Evolutionary conservation across 2,113 vertebrate genomes (phyloP).

Genomic region (Tachysurus fulvidraco): DNA sequence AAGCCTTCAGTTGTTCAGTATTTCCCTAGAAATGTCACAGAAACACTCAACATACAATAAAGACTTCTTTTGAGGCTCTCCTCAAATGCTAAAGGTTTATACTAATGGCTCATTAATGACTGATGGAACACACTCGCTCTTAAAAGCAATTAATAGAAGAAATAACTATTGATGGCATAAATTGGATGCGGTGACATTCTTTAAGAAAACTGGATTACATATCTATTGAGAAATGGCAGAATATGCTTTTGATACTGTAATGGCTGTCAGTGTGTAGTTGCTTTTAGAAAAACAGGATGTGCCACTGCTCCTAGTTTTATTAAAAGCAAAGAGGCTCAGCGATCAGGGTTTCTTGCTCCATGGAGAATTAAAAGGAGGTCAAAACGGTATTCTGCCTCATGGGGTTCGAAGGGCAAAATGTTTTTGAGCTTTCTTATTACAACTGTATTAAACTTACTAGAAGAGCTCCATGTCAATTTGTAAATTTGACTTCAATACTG

Average conservation of each 20-base stretch:
- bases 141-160: conserved; percentile 24
- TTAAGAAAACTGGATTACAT: conserved; percentile 1
- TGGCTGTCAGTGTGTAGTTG: background rate
- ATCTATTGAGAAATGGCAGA: conserved; percentile 30
- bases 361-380: background rate
- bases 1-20: background rate
- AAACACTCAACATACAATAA: background rate
- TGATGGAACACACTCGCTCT: conserved; percentile 17
- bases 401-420: background rate
- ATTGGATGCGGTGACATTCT: background rate
- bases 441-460: background rate
- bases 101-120: conserved; percentile 26
- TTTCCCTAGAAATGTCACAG: conserved; percentile 13
- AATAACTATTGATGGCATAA: conserved; percentile 4
- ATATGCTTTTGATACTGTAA: conserved; percentile 24
- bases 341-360: background rate
- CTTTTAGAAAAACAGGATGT: conserved; percentile 1
- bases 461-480: background rate
- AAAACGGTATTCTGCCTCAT: background rate
- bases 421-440: background rate
- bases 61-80: background rate
- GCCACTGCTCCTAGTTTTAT: background rate
- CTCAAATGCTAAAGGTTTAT: conserved; percentile 34
- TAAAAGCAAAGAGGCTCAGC: background rate
- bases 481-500: background rate